phyloP scores from a whole-genome alignment of 2,888 invertebrate species.

The Vanessa cardui region DNA sequence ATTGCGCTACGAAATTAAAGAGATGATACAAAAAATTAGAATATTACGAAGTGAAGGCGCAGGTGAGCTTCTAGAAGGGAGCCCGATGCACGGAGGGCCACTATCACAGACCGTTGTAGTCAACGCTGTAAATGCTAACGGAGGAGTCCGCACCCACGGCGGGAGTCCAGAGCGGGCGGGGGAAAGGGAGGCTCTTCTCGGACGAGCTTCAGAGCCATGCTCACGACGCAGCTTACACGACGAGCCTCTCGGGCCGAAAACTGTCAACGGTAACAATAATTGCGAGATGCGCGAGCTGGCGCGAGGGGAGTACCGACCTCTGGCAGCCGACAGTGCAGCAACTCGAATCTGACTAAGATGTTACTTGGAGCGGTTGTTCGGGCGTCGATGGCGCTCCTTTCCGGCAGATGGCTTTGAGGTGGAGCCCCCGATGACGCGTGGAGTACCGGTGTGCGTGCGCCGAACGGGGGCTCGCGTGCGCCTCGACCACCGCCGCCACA shows the following conservation, averaged over 20 bases:
- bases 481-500: conserved; percentile 75
- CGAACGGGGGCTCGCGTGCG: conserved; percentile 65
- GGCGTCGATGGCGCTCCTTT: conserved; percentile 81
- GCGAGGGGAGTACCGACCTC: conserved; percentile 77
- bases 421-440: conserved; percentile 61
- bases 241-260: conserved; percentile 82
- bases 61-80: conserved; percentile 73
- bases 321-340: conserved; percentile 79
- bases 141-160: conserved; percentile 82
- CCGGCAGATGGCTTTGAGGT: conserved; percentile 71
- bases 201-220: conserved; percentile 75
- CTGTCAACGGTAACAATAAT: conserved; percentile 88
- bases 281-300: conserved; percentile 90
- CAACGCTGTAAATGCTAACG: conserved; percentile 82
- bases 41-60: conserved; percentile 87
- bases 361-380: conserved; percentile 88
- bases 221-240: conserved; percentile 71
- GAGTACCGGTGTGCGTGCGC: conserved; percentile 49
- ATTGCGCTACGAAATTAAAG: conserved; percentile 92
- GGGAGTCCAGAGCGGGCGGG: conserved; percentile 81
- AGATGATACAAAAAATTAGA: conserved; percentile 95
- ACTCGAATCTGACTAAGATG: conserved; percentile 89
- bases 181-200: conserved; percentile 83
- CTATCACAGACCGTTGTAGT: conserved; percentile 76
- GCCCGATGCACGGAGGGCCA: conserved; percentile 76